phyloP scores from a whole-genome alignment of 2,113 vertebrate species.

The Condylura cristata region DNA sequence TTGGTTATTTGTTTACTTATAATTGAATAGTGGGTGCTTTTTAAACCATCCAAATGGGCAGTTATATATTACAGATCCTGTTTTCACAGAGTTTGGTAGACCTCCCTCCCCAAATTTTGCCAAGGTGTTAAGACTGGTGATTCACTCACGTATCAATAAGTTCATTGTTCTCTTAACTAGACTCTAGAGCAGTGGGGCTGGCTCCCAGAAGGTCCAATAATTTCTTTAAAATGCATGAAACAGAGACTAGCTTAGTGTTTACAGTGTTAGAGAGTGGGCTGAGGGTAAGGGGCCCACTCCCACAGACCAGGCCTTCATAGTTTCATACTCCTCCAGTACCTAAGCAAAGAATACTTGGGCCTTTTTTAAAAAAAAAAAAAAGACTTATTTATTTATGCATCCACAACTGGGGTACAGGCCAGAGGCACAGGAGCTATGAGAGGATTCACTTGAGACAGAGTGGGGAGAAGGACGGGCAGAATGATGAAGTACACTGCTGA shows the following conservation, averaged over 20 bases:
- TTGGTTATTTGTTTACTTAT: neutral
- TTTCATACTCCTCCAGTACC: neutral
- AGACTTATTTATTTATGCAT: no score
- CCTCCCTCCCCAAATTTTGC: neutral
- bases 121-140: neutral
- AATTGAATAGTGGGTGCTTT: neutral
- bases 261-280: neutral
- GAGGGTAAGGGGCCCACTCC: neutral
- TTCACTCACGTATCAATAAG: neutral
- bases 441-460: no score
- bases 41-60: neutral
- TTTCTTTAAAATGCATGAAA: neutral
- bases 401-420: no score
- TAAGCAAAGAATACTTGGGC: neutral
- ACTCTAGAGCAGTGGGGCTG: neutral
- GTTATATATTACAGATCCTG: neutral
- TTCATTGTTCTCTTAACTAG: neutral
- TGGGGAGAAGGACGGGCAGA: no score
- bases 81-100: neutral
- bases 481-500: no score
- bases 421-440: no score
- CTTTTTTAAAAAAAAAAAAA: no score
- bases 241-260: neutral
- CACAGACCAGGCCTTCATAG: rapidly evolving
- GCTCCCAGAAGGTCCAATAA: neutral